Conservation (phyloP, 2,888 invertebrate species). For the Drosophila yooni region DNA sequence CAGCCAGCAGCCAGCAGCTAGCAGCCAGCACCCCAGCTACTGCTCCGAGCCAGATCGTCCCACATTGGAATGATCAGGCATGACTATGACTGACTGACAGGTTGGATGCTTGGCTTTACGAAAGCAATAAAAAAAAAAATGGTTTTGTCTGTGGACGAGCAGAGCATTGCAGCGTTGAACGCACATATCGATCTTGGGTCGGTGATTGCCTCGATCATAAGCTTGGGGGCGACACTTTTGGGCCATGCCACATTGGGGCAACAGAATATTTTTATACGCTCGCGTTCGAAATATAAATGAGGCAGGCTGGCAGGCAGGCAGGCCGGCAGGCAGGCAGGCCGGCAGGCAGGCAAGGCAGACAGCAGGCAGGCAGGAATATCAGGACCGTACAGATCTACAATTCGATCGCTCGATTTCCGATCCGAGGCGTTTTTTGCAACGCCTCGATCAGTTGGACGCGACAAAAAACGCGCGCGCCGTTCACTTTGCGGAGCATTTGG, state of each 20-base stretch:
- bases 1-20: conserved; percentile 16
- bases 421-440: conserved; percentile 66
- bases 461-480: conserved; percentile 66
- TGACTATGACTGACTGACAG: conserved; percentile 84
- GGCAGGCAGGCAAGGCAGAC: conserved; percentile 8
- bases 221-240: conserved; percentile 79
- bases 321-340: conserved; percentile 50
- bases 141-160: conserved; percentile 26
- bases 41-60: conserved; percentile 46
- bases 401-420: conserved; percentile 39
- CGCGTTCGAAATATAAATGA: conserved; percentile 86
- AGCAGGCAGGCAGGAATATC: conserved; percentile 20
- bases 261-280: conserved; percentile 86
- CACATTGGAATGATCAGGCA: conserved; percentile 75
- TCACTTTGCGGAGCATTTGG: conserved; percentile 69
- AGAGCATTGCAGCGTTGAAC: conserved; percentile 34
- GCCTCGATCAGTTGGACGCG: conserved; percentile 31
- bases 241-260: conserved; percentile 69
- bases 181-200: conserved; percentile 56
- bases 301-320: conserved; percentile 47
- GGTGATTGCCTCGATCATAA: conserved; percentile 64
- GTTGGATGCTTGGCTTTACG: conserved; percentile 47
- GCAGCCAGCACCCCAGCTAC: conserved; percentile 8
- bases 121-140: conserved; percentile 22
- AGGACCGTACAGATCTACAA: conserved; percentile 50